phyloP scores from a whole-genome alignment of 2,888 invertebrate genomes.

The Amphipoea oculea region DNA sequence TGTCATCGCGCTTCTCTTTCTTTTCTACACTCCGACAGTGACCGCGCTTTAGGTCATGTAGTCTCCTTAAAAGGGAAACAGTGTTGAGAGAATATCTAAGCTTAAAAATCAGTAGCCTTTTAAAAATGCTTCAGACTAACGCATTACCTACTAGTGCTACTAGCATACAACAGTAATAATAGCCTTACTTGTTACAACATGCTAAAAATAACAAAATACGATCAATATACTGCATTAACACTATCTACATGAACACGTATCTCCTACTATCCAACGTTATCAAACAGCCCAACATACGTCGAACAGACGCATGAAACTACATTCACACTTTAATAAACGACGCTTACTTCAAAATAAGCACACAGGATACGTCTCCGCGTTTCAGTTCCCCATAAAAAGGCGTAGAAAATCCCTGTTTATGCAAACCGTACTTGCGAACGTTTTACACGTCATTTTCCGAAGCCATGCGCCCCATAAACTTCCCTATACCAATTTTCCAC shows the following conservation, averaged over 20 bases:
- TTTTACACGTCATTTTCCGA: conserved; percentile 68
- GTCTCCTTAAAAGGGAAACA: neutral
- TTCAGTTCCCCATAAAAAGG: conserved; percentile 50
- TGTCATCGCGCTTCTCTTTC: no score
- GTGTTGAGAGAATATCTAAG: neutral
- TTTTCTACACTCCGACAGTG: no score
- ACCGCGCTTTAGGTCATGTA: no score
- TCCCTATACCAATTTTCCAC: conserved; percentile 70
- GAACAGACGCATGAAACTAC: conserved; percentile 29
- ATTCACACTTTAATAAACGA: conserved; percentile 48
- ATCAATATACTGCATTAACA: conserved; percentile 19
- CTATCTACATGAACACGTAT: conserved; percentile 32
- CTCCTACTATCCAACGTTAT: conserved; percentile 26
- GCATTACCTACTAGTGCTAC: neutral
- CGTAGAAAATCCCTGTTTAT: conserved; percentile 61
- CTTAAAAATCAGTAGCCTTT: neutral
- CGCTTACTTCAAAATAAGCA: conserved; percentile 38
- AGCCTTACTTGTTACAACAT: neutral
- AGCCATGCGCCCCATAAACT: conserved; percentile 64
- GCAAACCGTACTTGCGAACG: conserved; percentile 61
- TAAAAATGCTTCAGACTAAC: neutral
- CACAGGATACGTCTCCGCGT: conserved; percentile 33
- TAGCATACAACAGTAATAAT: neutral
- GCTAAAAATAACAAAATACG: conserved; percentile 16
- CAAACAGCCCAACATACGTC: conserved; percentile 28